These are phyloP conservation scores for Heliconius eleuchia DNA, from an alignment of 1,140 invertebrate genomes.

Conservation along the genomic window DNA sequence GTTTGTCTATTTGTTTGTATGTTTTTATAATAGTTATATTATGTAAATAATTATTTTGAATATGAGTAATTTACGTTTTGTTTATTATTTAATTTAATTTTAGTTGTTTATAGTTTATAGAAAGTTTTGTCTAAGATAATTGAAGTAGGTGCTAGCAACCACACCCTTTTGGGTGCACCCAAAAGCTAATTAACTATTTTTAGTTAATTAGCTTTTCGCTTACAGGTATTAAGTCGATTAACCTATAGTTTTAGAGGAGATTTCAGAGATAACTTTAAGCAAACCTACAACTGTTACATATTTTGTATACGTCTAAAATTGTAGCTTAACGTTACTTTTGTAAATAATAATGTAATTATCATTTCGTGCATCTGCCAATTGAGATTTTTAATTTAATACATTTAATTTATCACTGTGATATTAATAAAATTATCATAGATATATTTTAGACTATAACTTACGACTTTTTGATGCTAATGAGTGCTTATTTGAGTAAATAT, in stretches of 20 bases:
- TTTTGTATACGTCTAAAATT: background rate
- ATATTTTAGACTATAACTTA: background rate
- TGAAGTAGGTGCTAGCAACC: background rate
- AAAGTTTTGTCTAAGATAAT: background rate
- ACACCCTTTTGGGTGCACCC: too few species aligned
- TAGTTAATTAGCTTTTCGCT: background rate
- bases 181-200: too few species aligned
- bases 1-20: too few species aligned
- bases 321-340: background rate
- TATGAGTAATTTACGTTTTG: too few species aligned
- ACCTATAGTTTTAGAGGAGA: too few species aligned
- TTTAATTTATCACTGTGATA: slow-evolving; percentile 1
- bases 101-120: too few species aligned
- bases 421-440: background rate
- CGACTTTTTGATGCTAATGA: background rate
- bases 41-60: too few species aligned
- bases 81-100: too few species aligned
- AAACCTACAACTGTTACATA: background rate
- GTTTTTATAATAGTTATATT: too few species aligned
- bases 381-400: background rate
- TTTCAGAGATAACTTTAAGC: too few species aligned
- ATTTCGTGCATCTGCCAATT: background rate
- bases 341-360: background rate
- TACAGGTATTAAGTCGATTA: too few species aligned
- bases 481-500: background rate